Evolutionary conservation across 1,140 invertebrate genomes (phyloP).

Genomic region (Diuraphis noxia): DNA sequence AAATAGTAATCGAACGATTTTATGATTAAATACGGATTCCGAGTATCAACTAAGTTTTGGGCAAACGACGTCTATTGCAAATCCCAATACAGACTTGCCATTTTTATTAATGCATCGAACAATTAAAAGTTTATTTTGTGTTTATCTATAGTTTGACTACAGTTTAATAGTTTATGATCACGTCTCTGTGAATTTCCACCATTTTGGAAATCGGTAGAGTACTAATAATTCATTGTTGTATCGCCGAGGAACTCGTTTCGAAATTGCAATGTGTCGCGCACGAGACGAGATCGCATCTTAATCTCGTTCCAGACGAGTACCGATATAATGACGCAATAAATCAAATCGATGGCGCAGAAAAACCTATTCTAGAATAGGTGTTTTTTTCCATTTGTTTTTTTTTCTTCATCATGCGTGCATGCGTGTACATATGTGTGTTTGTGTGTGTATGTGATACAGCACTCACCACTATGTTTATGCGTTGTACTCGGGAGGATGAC

Average conservation of each 20-base stretch:
- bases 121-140: not conserved
- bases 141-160: not conserved
- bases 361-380: not conserved
- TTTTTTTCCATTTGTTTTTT: not conserved
- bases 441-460: not conserved
- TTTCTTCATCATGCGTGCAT: not conserved
- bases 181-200: not conserved
- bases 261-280: not conserved
- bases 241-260: not conserved
- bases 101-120: not conserved
- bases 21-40: not conserved
- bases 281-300: constrained; percentile 14
- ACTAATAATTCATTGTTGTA: constrained; percentile 9
- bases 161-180: not conserved
- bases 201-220: not conserved
- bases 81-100: not conserved
- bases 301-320: not conserved
- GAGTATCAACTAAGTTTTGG: not conserved
- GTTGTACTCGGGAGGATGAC: not conserved
- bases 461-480: constrained; percentile 9
- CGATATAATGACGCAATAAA: constrained; percentile 23
- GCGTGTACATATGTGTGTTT: not conserved
- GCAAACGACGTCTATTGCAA: not conserved
- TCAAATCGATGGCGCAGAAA: not conserved
- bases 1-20: not conserved